These are phyloP conservation scores for Zingel zingel DNA, from an alignment of 2,113 vertebrate genomes.

Conservation along the genomic window DNA sequence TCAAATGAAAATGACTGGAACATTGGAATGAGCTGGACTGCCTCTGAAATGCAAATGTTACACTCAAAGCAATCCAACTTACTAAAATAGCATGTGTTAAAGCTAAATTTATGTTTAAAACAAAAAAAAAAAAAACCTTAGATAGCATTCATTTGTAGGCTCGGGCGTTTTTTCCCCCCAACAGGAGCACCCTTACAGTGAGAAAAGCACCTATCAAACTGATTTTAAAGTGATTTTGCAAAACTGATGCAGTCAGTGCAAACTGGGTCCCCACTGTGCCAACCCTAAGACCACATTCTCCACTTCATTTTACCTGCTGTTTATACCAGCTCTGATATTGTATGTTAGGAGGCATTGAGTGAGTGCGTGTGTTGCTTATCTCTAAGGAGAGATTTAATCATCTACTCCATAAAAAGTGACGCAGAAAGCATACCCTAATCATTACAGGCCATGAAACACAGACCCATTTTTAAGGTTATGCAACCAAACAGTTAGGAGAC, in stretches of 20 bases:
- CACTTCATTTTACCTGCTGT: neutral
- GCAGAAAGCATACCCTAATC: neutral
- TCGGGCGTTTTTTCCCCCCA: neutral
- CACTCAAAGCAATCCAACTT: conserved; percentile 9
- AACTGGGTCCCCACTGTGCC: neutral
- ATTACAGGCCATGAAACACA: conserved; percentile 39
- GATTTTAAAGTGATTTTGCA: conserved; percentile 1
- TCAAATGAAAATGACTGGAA: conserved; percentile 25
- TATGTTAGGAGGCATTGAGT: conserved; percentile 37
- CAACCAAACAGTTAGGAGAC: neutral
- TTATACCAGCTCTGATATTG: conserved; percentile 2
- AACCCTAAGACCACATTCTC: conserved; percentile 5
- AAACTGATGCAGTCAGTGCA: conserved; percentile 23
- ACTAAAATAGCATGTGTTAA: neutral
- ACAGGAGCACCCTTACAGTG: conserved; percentile 7
- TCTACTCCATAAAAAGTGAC: conserved; percentile 12
- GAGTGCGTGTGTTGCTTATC: conserved; percentile 12
- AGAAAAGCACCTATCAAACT: conserved; percentile 7
- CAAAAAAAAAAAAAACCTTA: conserved; percentile 14
- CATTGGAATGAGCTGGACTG: conserved; percentile 36
- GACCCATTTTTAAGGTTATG: conserved; percentile 18
- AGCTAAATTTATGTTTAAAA: neutral
- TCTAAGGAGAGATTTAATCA: neutral
- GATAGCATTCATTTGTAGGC: conserved; percentile 14
- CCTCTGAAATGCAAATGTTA: conserved; percentile 13